Base-by-base conservation (phyloP, 2,888 invertebrate genomes). In the Sialis fuliginosa region DNA sequence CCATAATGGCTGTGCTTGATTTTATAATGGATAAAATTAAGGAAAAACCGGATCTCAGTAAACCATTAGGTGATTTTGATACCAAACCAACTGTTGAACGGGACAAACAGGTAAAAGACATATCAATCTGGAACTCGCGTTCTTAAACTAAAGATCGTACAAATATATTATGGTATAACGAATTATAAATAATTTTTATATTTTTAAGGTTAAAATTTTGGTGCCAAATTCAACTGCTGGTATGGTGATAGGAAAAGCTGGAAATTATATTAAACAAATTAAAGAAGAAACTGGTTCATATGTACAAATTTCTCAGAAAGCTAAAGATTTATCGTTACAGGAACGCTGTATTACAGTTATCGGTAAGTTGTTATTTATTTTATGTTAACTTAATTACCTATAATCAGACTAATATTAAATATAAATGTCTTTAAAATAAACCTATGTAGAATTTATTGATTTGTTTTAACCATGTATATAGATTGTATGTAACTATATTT, bases 201-300 rank as follows among this genome's bases (percentile, higher is more conserved):
- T 51, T 48, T 59, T 61, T 42, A 58, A 71, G 73, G 90, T 93
- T 54, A 93, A 95, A 71, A 90, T 95, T 60, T 70, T 95, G 58
- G 92, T 95, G 66, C 93, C 93, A 53, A 95, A 93, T 67, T 91
- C 91, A 46, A 93, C 93, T 41, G 93, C 93, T 49, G 93, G 93
- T 58, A 93, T 95, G 93, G 92, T 95, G 56, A 95, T 95, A 62
- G 93, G 93, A 59, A 95, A 95, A 67, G 90, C 87, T 48, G 93
- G 93, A 57, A 88, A 89, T 69, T 92, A 87, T 65, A 95, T 95
- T 60, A 95, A 93, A 66, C 90, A 90, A 70, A 86, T 92, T 58
- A 91, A 91, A 67, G 91, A 92, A 65, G 83, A 85, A 62, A 91
- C 89, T 62, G 90, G 91, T 60, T 89, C 91, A 56, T 91, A 91